Conservation (phyloP, 2,888 invertebrate species). For the Andrena trimmerana region DNA sequence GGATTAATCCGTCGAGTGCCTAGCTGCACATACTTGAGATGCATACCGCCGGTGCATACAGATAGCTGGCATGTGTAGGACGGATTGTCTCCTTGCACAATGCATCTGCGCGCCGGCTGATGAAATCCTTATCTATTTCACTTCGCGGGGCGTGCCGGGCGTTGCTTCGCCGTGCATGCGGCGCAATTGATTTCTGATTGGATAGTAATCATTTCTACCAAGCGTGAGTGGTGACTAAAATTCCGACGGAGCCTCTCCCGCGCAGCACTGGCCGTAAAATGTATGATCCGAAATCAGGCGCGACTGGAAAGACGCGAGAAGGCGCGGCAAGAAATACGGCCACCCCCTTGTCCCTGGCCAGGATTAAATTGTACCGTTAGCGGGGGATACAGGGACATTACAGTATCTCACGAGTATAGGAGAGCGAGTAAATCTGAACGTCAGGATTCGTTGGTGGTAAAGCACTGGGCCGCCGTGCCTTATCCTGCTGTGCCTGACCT, state of each 20-base stretch:
- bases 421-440: conserved; percentile 57
- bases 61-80: conserved; percentile 49
- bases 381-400: conserved; percentile 41
- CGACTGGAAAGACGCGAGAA: background rate
- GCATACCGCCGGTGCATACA: conserved; percentile 50
- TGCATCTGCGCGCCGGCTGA: conserved; percentile 43
- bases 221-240: background rate
- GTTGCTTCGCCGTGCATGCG: background rate
- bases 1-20: conserved; percentile 63
- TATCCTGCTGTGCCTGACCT: conserved; percentile 26
- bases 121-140: conserved; percentile 53
- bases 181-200: conserved; percentile 6
- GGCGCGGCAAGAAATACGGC: conserved; percentile 36
- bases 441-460: conserved; percentile 51
- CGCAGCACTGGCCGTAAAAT: background rate
- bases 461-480: conserved; percentile 26
- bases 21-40: conserved; percentile 59
- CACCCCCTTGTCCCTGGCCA: background rate
- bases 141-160: background rate
- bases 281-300: conserved; percentile 22
- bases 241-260: background rate
- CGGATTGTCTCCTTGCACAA: conserved; percentile 43
- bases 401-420: conserved; percentile 36
- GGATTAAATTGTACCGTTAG: conserved; percentile 58
- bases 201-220: background rate